Percentiles rank a stretch among this genome's conserved stretches.
Evolutionary conservation across 1,140 invertebrate species (phyloP).

Genomic region (Anastatus disparis): DNA sequence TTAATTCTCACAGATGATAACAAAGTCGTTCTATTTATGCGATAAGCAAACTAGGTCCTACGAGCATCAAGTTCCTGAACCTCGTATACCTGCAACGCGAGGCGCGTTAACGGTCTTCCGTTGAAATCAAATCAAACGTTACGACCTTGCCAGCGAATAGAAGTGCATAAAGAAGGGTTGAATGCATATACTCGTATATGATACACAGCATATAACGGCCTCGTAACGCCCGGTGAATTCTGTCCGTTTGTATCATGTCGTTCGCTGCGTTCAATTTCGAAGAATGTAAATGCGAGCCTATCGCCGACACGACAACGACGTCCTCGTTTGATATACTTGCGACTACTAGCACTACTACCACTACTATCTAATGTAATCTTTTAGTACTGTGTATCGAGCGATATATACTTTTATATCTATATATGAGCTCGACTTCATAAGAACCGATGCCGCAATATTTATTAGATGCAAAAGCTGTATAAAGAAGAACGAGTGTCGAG

Average conservation of each 20-base stretch:
- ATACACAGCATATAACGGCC: neutral
- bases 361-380: neutral
- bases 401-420: slow-evolving; percentile 1
- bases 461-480: too few species aligned
- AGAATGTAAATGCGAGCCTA: neutral
- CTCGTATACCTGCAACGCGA: too few species aligned
- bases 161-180: neutral
- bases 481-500: too few species aligned
- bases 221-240: neutral
- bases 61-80: too few species aligned
- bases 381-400: too few species aligned
- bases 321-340: neutral
- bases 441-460: neutral
- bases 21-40: too few species aligned
- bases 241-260: too few species aligned
- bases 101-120: neutral
- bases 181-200: neutral
- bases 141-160: neutral
- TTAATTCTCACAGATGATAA: too few species aligned
- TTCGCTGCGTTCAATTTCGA: neutral
- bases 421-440: slow-evolving; percentile 1
- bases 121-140: slow-evolving; percentile 6
- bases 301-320: neutral
- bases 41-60: too few species aligned
- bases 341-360: neutral